Conservation (phyloP, 2,797 vertebrate genomes). For the Anisognathus igniventris region DNA sequence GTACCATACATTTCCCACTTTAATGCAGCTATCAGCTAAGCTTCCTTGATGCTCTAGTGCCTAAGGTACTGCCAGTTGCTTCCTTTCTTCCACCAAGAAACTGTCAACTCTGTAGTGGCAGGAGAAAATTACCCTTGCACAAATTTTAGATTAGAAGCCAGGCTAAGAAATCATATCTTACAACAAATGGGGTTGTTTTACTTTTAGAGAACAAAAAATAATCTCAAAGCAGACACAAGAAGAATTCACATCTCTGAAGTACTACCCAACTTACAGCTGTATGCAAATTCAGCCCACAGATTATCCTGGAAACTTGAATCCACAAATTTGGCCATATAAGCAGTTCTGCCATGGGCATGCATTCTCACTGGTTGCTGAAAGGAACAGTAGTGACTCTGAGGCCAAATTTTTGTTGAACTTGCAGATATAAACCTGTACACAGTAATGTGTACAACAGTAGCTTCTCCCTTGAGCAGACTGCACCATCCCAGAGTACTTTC, state of each 20-base stretch:
- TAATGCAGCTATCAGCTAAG: not conserved
- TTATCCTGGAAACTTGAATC: not conserved
- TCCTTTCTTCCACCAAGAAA: not conserved
- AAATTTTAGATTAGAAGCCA: not conserved
- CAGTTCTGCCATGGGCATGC: not conserved
- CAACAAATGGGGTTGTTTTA: not conserved
- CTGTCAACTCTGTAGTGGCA: not conserved
- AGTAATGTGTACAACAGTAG: rapidly evolving
- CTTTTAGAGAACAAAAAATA: not conserved
- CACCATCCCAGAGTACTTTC: not conserved
- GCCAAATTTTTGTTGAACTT: not conserved
- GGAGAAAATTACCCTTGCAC: not conserved
- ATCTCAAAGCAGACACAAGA: not conserved
- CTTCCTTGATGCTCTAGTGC: not conserved
- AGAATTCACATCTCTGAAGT: not conserved
- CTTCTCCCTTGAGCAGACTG: not conserved
- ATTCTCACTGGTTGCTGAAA: not conserved
- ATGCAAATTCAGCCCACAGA: not conserved
- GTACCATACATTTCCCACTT: not conserved
- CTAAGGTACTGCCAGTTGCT: not conserved
- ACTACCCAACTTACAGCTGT: rapidly evolving
- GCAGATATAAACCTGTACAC: not conserved
- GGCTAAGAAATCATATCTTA: rapidly evolving
- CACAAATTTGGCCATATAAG: not conserved
- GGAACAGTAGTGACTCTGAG: not conserved